These are phyloP conservation scores for Numenius phaeopus DNA, from an alignment of 2,797 vertebrate species.

Conservation along the genomic window DNA sequence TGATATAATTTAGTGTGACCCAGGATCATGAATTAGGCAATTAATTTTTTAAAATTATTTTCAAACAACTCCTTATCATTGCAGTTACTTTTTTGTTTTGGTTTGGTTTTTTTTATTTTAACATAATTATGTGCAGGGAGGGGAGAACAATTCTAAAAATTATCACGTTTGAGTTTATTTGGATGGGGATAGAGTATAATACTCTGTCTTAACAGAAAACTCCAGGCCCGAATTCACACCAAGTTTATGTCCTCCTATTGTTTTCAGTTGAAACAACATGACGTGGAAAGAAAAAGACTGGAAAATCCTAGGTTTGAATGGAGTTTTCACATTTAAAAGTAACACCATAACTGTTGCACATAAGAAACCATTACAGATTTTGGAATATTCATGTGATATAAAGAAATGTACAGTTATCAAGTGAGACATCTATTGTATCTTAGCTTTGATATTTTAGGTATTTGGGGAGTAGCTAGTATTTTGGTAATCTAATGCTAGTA, in stretches of 20 bases:
- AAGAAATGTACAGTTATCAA: background rate
- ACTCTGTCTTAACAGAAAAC: background rate
- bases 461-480: background rate
- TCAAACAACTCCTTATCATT: background rate
- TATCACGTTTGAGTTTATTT: background rate
- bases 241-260: background rate
- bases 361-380: background rate
- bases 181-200: background rate
- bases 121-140: background rate
- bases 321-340: background rate
- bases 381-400: background rate
- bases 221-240: background rate
- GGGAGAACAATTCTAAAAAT: background rate
- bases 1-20: background rate
- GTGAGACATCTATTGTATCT: background rate
- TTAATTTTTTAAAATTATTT: background rate
- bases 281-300: background rate
- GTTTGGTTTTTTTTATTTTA: background rate
- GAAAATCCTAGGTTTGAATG: background rate
- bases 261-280: background rate
- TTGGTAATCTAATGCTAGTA: background rate
- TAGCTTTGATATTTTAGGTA: background rate
- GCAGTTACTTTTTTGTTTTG: background rate
- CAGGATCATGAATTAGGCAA: background rate
- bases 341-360: background rate